Base-by-base conservation (phyloP, 2,797 vertebrate genomes). In the Hoplostethus mediterraneus region DNA sequence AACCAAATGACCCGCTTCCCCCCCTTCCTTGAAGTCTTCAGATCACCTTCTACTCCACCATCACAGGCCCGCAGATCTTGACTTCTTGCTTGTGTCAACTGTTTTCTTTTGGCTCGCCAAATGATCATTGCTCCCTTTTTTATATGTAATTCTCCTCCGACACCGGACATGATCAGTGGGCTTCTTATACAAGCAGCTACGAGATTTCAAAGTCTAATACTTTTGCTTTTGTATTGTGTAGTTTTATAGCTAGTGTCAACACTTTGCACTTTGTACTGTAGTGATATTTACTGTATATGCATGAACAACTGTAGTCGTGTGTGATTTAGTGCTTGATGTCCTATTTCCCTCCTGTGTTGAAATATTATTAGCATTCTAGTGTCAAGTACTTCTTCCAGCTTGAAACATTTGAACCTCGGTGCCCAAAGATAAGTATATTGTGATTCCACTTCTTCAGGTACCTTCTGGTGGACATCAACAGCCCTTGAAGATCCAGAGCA, bases 401-500 rank as follows among this genome's bases (percentile, higher is more conserved):
- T 54, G 14, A 38, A 13, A 10, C 16, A 31, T 28, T 3, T 49
- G n/a, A 58, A 7, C 5, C 12, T 73, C 44, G 40, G 17, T 54
- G 53, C 21, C 33, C 53, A 14, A 61, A 4, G 25, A 16, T 33
- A 2, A 49, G 40, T 80, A 30, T 53, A 17, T 63, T 84, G 16
- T 79, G 52, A 63, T 76, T 63, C 31, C 48, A 30, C 64, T 36
- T 68, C 38, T 81, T 14, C 90, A 98, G 97, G 95, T 97, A 78
- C 95, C 97, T 30, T 87, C 92, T 4, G 76, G 94, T 14, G 95
- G 95, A 87, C 95, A 96, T 66, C 96, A 93, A 73, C 94, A 94
- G 83, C 78, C 96, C 52, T 75, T 95, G 87, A 97, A 96, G 91
- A 95, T 96, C 82, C 96, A 97, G 67, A 92, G 95, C 81, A 93